These are phyloP conservation scores for Agrotis segetum DNA, from an alignment of 2,888 invertebrate species.

Conservation along the genomic window DNA sequence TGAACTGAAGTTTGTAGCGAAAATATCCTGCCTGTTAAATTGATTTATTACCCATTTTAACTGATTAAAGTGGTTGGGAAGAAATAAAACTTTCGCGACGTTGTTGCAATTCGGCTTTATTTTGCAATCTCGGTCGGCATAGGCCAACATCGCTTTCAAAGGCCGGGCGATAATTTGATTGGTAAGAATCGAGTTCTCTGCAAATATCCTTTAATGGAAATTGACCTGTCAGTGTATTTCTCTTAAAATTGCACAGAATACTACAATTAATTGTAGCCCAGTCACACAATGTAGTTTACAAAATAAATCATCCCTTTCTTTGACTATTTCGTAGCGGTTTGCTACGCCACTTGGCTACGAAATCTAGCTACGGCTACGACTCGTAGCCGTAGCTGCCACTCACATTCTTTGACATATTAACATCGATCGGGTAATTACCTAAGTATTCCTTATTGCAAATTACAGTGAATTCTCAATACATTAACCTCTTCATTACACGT, in stretches of 20 bases:
- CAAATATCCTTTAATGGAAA: conserved; percentile 67
- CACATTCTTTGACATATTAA: neutral
- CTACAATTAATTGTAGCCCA: neutral
- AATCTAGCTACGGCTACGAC: conserved; percentile 32
- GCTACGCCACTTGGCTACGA: conserved; percentile 38
- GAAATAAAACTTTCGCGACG: conserved; percentile 59
- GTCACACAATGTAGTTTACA: neutral
- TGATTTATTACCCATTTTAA: conserved; percentile 70
- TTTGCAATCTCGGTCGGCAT: conserved; percentile 72
- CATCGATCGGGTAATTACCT: conserved; percentile 3
- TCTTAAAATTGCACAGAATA: neutral
- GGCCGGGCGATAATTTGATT: conserved; percentile 81
- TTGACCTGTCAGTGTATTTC: conserved; percentile 22
- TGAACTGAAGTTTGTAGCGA: conserved; percentile 66
- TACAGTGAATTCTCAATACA: conserved; percentile 10
- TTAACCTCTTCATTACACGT: conserved; percentile 26
- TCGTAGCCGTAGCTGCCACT: conserved; percentile 27
- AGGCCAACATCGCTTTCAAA: conserved; percentile 73
- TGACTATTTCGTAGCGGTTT: conserved; percentile 23
- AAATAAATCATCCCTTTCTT: neutral
- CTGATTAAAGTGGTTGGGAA: conserved; percentile 70
- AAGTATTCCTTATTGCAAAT: conserved; percentile 16
- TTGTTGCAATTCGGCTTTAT: conserved; percentile 71
- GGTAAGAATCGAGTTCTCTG: conserved; percentile 72
- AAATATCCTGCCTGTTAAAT: conserved; percentile 64